Evolutionary conservation across 2,888 invertebrate species (phyloP).

Genomic region (Torymus aiolomorphi): DNA sequence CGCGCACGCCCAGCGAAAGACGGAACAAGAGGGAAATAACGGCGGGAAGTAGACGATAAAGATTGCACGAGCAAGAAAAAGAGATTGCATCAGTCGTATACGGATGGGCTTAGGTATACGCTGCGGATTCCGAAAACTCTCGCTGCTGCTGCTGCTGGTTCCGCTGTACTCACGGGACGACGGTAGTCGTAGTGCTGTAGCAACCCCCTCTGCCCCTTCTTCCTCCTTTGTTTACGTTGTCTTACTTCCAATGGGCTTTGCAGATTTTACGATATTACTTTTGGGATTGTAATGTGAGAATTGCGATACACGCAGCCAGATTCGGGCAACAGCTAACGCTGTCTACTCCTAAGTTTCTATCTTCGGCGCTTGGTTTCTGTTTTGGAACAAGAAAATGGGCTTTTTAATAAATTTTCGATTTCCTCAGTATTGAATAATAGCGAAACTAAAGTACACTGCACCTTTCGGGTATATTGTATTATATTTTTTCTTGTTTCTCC

Average conservation of each 20-base stretch:
- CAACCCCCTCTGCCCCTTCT: background rate
- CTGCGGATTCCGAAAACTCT: background rate
- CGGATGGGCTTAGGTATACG: background rate
- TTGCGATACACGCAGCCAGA: background rate
- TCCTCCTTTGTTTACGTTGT: background rate
- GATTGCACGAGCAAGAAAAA: constrained; percentile 18
- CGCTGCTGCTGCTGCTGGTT: background rate
- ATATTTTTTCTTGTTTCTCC: no score
- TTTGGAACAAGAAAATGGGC: no score
- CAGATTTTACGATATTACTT: constrained; percentile 41
- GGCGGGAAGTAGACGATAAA: constrained; percentile 21
- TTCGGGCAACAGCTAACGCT: background rate
- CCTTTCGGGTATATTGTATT: no score
- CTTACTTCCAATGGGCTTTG: constrained; percentile 21
- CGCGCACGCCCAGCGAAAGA: background rate
- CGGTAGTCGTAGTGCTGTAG: no score
- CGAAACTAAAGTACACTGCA: no score
- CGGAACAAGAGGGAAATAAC: constrained; percentile 17
- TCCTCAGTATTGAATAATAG: no score
- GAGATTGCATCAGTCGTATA: constrained; percentile 10
- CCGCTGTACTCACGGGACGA: no score
- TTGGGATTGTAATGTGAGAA: constrained; percentile 16
- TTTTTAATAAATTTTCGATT: no score
- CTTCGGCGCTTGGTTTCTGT: no score
- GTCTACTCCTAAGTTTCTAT: no score